Conservation (phyloP, 2,113 vertebrate genomes). For the Ptilonorhynchus violaceus region DNA sequence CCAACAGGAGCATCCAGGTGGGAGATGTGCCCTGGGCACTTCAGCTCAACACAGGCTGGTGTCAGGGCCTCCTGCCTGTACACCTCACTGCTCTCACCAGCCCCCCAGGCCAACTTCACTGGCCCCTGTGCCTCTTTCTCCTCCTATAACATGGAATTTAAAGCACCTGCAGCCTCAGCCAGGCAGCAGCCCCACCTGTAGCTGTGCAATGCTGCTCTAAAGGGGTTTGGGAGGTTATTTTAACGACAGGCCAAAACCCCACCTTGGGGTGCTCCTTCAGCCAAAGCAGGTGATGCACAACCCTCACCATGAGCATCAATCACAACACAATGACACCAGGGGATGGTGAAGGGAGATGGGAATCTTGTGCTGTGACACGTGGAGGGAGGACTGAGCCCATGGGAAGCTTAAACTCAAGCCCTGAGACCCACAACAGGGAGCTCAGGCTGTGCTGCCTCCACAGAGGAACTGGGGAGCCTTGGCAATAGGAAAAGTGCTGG, state of each 20-base stretch:
- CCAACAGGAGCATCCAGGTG: background rate
- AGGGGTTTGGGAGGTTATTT: background rate
- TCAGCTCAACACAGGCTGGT: background rate
- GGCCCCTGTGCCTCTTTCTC: background rate
- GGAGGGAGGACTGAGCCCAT: background rate
- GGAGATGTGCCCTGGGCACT: background rate
- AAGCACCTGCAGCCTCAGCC: background rate
- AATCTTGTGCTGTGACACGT: fast-evolving
- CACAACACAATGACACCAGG: too few species aligned
- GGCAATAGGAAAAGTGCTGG: background rate
- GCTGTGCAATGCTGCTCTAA: background rate
- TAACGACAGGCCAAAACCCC: background rate
- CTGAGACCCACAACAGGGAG: background rate
- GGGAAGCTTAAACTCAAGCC: background rate
- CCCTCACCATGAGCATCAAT: background rate
- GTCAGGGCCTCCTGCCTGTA: background rate
- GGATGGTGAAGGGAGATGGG: fast-evolving
- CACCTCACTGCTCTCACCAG: background rate
- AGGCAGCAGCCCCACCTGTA: background rate
- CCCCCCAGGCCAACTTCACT: background rate
- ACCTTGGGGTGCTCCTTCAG: background rate
- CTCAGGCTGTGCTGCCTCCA: background rate
- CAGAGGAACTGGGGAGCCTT: background rate
- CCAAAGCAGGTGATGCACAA: background rate
- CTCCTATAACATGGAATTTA: background rate